Conservation (phyloP, 1,140 invertebrate genomes). For the Drosophila ironensis region DNA sequence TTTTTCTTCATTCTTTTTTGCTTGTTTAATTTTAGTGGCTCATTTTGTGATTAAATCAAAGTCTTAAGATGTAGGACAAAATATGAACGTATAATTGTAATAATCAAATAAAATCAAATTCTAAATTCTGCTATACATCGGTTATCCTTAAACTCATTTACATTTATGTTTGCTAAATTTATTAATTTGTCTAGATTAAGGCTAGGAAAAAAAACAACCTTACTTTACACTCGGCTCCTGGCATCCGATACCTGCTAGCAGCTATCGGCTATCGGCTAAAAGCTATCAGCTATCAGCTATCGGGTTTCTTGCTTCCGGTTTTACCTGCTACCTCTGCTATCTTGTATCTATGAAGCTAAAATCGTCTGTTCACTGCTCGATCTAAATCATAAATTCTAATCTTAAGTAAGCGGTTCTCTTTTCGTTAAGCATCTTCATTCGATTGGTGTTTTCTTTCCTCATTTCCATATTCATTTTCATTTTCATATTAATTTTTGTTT, state of each 20-base stretch:
- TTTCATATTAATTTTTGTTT: slow-evolving; percentile 27
- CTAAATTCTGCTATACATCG: slow-evolving; percentile 34
- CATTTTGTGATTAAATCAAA: slow-evolving; percentile 44
- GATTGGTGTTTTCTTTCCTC: slow-evolving; percentile 22
- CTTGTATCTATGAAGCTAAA: slow-evolving; percentile 34
- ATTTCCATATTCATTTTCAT: slow-evolving; percentile 17
- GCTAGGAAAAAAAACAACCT: slow-evolving; percentile 70
- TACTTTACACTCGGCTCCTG: slow-evolving; percentile 52
- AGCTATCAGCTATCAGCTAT: slow-evolving; percentile 5
- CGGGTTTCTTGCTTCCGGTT: background rate
- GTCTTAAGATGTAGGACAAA: slow-evolving; percentile 40
- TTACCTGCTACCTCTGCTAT: background rate
- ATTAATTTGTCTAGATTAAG: slow-evolving; percentile 58
- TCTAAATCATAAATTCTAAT: slow-evolving; percentile 64
- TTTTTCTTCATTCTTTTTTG: slow-evolving; percentile 13
- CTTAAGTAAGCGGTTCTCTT: slow-evolving; percentile 66
- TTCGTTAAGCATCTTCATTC: slow-evolving; percentile 49
- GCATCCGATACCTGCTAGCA: slow-evolving; percentile 7
- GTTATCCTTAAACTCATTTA: slow-evolving; percentile 35
- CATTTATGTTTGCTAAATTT: slow-evolving; percentile 46
- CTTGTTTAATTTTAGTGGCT: slow-evolving; percentile 45
- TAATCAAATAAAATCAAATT: slow-evolving; percentile 15
- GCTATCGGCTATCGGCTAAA: background rate
- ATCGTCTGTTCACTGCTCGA: slow-evolving; percentile 1
- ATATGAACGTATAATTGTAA: slow-evolving; percentile 23